phyloP scores from a whole-genome alignment of 2,797 vertebrate species.

The Spinus pinus region DNA sequence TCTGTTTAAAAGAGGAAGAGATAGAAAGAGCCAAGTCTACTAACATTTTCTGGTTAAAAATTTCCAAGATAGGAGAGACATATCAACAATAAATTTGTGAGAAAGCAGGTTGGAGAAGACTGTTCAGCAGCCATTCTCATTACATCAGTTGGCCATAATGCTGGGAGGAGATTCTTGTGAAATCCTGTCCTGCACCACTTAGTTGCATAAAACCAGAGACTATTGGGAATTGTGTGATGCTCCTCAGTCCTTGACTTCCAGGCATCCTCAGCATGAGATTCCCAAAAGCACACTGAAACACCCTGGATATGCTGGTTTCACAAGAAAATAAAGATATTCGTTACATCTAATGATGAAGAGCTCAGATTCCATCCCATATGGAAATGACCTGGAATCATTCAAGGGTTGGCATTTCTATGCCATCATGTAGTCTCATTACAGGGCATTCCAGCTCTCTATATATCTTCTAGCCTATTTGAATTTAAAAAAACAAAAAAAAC shows the following conservation, averaged over 20 bases:
- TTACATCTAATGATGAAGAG: background rate
- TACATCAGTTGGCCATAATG: background rate
- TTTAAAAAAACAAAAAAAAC: accelerated
- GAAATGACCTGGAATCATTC: background rate
- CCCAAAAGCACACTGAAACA: background rate
- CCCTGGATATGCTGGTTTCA: background rate
- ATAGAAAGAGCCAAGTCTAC: background rate
- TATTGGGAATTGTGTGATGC: background rate
- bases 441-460: background rate
- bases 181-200: background rate
- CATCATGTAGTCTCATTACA: accelerated
- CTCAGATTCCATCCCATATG: background rate
- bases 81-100: background rate
- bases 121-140: background rate
- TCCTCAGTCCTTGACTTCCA: background rate
- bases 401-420: background rate
- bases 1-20: background rate
- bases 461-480: background rate
- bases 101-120: background rate
- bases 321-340: background rate
- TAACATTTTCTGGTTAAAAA: background rate
- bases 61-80: background rate
- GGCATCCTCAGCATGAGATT: background rate
- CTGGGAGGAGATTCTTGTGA: background rate
- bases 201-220: background rate